These are phyloP conservation scores for Tachysurus fulvidraco DNA, from an alignment of 2,113 vertebrate species.

Conservation along the genomic window DNA sequence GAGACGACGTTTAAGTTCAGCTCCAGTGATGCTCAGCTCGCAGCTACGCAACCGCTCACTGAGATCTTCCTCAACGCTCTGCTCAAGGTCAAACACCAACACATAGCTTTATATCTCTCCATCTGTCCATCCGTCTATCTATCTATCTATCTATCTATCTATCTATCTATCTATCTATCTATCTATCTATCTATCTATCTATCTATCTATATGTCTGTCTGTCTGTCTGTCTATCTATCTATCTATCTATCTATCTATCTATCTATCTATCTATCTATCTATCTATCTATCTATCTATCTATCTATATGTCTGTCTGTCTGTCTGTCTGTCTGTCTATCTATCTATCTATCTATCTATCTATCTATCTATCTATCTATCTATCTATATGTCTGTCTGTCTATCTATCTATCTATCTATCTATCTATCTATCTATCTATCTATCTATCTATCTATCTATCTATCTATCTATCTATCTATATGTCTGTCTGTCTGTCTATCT, in stretches of 20 bases:
- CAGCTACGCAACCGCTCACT: slow-evolving; percentile 82
- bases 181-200: neutral
- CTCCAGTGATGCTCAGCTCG: slow-evolving; percentile 86
- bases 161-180: neutral
- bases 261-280: neutral
- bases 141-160: neutral
- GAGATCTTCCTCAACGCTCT: slow-evolving; percentile 90
- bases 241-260: neutral
- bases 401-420: neutral
- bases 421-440: neutral
- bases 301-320: no score
- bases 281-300: neutral
- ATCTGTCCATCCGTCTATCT: neutral
- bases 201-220: neutral
- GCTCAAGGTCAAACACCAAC: slow-evolving; percentile 78
- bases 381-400: neutral
- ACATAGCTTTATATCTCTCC: neutral
- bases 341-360: neutral
- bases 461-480: neutral
- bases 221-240: accelerated
- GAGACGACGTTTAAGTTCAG: slow-evolving; percentile 96
- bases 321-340: no score
- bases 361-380: neutral
- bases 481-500: neutral
- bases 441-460: neutral